Conservation (phyloP, 2,888 invertebrate genomes). For the Torymus tubicola region DNA sequence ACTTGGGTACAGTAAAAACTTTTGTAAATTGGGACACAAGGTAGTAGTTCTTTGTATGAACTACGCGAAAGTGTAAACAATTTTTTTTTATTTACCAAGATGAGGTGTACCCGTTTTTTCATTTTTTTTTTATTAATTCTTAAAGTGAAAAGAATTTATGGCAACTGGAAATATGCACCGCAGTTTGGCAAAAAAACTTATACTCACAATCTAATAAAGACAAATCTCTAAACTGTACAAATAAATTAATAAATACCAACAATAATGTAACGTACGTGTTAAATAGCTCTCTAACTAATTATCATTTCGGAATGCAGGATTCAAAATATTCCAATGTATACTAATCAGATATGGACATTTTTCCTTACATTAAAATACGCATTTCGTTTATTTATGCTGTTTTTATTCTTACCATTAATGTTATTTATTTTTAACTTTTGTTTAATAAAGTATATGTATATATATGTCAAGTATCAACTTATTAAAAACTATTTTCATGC, state of each 20-base stretch:
- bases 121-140: conserved; percentile 16
- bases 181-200: conserved; percentile 53
- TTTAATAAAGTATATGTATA: too few relatives aligned
- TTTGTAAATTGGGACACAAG: conserved; percentile 42
- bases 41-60: conserved; percentile 34
- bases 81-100: conserved; percentile 22
- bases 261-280: conserved; percentile 41
- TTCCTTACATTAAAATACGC: conserved; percentile 32
- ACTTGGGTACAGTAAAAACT: conserved; percentile 43
- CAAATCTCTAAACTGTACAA: conserved; percentile 52
- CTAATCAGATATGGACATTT: conserved; percentile 19
- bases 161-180: conserved; percentile 56
- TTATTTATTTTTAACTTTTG: conserved; percentile 8
- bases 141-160: conserved; percentile 39
- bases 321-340: conserved; percentile 41
- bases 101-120: conserved; percentile 29
- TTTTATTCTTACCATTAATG: neutral
- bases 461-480: too few relatives aligned
- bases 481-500: too few relatives aligned
- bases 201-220: conserved; percentile 43
- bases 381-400: conserved; percentile 25
- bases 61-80: conserved; percentile 25
- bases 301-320: conserved; percentile 51
- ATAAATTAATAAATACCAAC: conserved; percentile 55
- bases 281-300: conserved; percentile 48